phyloP scores from a whole-genome alignment of 2,888 invertebrate species.

The Branchipolynoe longqiensis region DNA sequence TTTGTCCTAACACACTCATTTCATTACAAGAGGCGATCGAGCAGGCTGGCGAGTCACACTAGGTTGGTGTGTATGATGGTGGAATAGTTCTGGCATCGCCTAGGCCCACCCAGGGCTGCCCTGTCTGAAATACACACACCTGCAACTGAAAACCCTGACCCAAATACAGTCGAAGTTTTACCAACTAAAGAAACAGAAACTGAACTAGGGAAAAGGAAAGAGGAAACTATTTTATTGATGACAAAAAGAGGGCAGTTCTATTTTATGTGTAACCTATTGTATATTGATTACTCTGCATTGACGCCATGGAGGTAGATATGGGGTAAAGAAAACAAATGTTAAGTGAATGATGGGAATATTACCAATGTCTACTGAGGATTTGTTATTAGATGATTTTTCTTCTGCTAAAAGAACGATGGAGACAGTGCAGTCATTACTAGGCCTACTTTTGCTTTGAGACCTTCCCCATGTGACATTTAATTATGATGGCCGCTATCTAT shows the following conservation, averaged over 20 bases:
- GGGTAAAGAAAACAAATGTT: too few relatives aligned
- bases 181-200: not conserved
- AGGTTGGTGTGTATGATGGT: too few relatives aligned
- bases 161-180: too few relatives aligned
- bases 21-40: too few relatives aligned
- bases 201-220: not conserved
- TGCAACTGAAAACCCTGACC: too few relatives aligned
- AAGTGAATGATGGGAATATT: slow-evolving; percentile 16
- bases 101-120: too few relatives aligned
- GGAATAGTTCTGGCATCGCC: too few relatives aligned
- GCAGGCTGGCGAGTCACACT: too few relatives aligned
- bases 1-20: too few relatives aligned
- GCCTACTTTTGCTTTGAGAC: slow-evolving; percentile 3
- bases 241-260: slow-evolving; percentile 12
- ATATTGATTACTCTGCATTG: slow-evolving; percentile 47
- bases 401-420: not conserved
- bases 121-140: too few relatives aligned
- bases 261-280: slow-evolving; percentile 31
- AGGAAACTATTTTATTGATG: slow-evolving; percentile 28
- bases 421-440: not conserved
- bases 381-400: not conserved
- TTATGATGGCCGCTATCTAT: not conserved
- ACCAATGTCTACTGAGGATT: not conserved
- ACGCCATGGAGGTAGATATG: too few relatives aligned
- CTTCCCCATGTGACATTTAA: not conserved